phyloP scores from a whole-genome alignment of 1,140 invertebrate genomes.

The Thrips palmi region DNA sequence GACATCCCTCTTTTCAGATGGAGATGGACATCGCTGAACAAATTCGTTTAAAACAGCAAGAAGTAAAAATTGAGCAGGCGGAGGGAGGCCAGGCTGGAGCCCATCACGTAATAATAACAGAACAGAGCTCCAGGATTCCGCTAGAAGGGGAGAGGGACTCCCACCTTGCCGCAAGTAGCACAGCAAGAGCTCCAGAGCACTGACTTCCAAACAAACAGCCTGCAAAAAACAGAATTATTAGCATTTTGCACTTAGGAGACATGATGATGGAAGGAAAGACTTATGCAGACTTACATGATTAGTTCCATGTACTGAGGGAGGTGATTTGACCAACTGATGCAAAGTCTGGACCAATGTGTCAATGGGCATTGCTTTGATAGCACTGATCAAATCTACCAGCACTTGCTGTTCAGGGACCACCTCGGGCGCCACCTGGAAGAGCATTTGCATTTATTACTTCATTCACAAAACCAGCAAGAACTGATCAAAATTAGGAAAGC shows the following conservation, averaged over 20 bases:
- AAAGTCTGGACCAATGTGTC: constrained; percentile 75
- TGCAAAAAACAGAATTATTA: constrained; percentile 13
- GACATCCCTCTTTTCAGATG: constrained; percentile 66
- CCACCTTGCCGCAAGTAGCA: constrained; percentile 58
- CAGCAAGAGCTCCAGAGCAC: constrained; percentile 40
- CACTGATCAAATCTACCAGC: constrained; percentile 59
- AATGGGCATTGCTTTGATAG: constrained; percentile 67
- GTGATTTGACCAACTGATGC: constrained; percentile 61
- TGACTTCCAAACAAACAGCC: constrained; percentile 32
- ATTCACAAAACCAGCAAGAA: constrained; percentile 4
- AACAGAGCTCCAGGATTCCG: constrained; percentile 64
- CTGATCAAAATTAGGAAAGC: background rate
- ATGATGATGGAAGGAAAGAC: background rate
- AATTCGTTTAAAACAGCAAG: constrained; percentile 70
- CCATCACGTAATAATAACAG: constrained; percentile 63
- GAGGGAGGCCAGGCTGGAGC: constrained; percentile 35
- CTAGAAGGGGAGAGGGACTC: constrained; percentile 42
- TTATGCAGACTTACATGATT: constrained; percentile 26
- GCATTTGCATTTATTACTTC: constrained; percentile 8
- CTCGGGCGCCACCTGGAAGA: constrained; percentile 34
- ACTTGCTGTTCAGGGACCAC: constrained; percentile 51
- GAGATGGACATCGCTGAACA: constrained; percentile 57
- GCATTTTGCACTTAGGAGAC: constrained; percentile 1
- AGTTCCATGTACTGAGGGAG: constrained; percentile 28
- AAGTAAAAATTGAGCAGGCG: constrained; percentile 64